Evolutionary conservation across 2,888 invertebrate genomes (phyloP).

Genomic region (Campaea margaritaria): DNA sequence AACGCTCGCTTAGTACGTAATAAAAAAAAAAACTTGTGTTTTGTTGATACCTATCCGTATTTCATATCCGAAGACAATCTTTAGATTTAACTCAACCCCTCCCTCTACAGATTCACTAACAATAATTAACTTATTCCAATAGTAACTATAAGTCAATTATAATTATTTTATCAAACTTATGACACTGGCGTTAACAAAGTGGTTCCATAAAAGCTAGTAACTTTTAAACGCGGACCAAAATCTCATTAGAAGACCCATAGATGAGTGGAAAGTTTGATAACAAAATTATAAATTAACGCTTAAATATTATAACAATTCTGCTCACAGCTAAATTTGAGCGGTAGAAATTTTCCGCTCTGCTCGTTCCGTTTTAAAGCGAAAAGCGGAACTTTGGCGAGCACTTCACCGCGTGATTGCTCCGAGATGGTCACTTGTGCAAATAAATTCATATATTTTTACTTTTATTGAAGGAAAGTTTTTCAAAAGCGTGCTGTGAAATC

Average conservation of each 20-base stretch:
- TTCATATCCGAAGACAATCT: too few relatives aligned
- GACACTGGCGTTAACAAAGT: neutral
- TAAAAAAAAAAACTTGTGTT: too few relatives aligned
- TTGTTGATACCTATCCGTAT: too few relatives aligned
- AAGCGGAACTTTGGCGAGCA: slow-evolving; percentile 45
- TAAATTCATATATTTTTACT: slow-evolving; percentile 15
- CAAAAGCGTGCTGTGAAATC: neutral
- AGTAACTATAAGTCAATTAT: too few relatives aligned
- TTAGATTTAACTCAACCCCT: too few relatives aligned
- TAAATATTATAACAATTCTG: slow-evolving; percentile 35
- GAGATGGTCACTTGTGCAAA: slow-evolving; percentile 31
- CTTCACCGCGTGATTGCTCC: slow-evolving; percentile 49
- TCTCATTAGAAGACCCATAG: slow-evolving; percentile 3
- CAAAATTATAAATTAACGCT: slow-evolving; percentile 30
- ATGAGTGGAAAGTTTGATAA: slow-evolving; percentile 27
- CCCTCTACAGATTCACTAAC: too few relatives aligned
- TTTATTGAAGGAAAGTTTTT: slow-evolving; percentile 8
- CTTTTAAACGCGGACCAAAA: neutral
- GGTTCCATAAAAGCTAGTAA: neutral
- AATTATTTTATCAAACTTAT: neutral
- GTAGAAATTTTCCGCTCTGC: slow-evolving; percentile 32
- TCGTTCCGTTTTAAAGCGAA: slow-evolving; percentile 33
- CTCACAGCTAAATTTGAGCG: slow-evolving; percentile 38
- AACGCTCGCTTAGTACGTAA: too few relatives aligned
- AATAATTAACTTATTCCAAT: too few relatives aligned